Evolutionary conservation across 2,888 invertebrate species (phyloP), one percentile per base, ranked within the genome.

Genomic region (Troilus luridus): DNA sequence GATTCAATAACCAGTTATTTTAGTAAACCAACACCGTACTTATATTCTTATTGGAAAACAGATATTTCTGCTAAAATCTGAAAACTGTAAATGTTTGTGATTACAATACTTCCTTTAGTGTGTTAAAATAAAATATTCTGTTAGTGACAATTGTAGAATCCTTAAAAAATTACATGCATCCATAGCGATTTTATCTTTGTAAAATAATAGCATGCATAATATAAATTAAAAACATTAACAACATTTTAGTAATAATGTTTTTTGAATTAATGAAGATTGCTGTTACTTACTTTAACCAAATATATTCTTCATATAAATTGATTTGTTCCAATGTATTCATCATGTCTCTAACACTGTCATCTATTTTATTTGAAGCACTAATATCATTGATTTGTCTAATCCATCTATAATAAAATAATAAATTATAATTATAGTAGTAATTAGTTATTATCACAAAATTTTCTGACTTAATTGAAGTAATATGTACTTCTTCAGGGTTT

Each of bases 251-350:
- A 24, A 67, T n/a, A 93, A 91, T 93, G 94, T 91, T 95, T 94
- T 93, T 96, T 96, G 91, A 92, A 89, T 72, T 81, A 88, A 54
- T 14, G 9, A 64, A 64, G n/a, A n/a, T n/a, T n/a, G 19, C n/a
- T 96, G 93, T 89, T 95, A 95, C 92, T 95, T 95, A 94, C 94
- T 95, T 96, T 60, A 98, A 93, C 97, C 97, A 97, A 19, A 95
- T 95, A 91, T 97, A 95, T 93, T 97, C 96, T 64, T 95, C 95
- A 3, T 95, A 95, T 90, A 97, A 95, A 93, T 97, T 96, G 41
- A 93, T 89, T 81, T 92, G 89, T 58, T 92, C 88, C 85, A 93
- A 81, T 54, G 92, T 92, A 77, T 91, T 88, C 24, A 92, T 92
- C 91, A 93, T 92, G 21, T 91, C 91, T 85, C 90, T 88, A 11